Evolutionary conservation across 2,113 vertebrate species (phyloP), one percentile per base, ranked within the genome.

Genomic region (Pogona vitticeps): DNA sequence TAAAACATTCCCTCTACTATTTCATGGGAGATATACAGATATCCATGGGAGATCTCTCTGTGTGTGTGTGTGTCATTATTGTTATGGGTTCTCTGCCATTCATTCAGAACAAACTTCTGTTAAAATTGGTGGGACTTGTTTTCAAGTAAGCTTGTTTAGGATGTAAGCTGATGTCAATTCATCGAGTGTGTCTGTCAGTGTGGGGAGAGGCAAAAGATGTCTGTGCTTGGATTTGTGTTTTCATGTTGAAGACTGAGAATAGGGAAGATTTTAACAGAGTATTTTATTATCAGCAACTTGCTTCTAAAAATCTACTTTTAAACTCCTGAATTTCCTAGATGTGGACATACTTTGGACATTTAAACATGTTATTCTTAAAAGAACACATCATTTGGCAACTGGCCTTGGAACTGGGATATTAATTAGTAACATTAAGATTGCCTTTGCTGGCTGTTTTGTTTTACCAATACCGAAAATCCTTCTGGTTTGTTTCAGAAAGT

Each of bases 221-320:
- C 13, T 81, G 5, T 18, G 63, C 9, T 76, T 84, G 71, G 76
- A 40, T 82, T 58, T 89, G 84, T 89, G 84, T 82, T 82, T 80
- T 82, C 28, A 89, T 88, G 89, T 59, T 76, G 86, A 89, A 89
- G 88, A 86, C 92, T 93, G 92, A 86, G 61, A 87, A 89, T 80
- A 86, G 56, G 87, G 92, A 80, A 87, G 65, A 33, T 42, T 61
- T 40, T 67, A 33, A 56, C 70, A 85, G 75, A 93, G 77, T 75
- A 84, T 21, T 88, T 88, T 33, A 63, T 92, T 92, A 58, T 79
- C 88, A 85, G 2, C 38, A 23, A 40, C 38, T 83, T 70, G 13
- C n/a, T 82, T 73, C 86, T 90, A 92, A 42, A 71, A 81, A 86
- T 79, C 26, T 3, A 73, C 85, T 77, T 86, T 77, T 68, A 3